Percentiles rank a stretch among this genome's conserved stretches.
These are phyloP conservation scores for Pheucticus melanocephalus DNA, from an alignment of 2,113 vertebrate species.

Conservation along the genomic window DNA sequence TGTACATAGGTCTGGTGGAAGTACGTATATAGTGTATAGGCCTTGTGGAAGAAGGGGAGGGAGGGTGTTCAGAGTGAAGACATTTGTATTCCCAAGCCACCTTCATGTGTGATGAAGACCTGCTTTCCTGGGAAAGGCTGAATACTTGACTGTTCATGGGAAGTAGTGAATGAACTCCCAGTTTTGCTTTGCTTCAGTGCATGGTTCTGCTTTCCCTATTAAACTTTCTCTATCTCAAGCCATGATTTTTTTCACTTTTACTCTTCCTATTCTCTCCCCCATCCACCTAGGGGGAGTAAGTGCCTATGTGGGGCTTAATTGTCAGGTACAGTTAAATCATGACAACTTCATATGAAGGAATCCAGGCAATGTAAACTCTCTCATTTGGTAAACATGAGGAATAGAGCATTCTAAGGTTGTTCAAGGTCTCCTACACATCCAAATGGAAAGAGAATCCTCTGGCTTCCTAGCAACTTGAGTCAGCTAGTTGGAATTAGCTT, in stretches of 20 bases:
- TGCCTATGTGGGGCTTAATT: neutral
- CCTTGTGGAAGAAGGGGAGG: neutral
- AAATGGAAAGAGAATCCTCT: neutral
- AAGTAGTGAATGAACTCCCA: neutral
- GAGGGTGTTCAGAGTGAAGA: accelerated
- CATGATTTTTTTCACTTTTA: neutral
- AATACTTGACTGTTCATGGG: neutral
- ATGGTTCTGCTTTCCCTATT: neutral
- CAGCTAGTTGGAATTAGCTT: neutral
- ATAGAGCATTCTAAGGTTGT: neutral
- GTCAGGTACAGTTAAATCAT: neutral
- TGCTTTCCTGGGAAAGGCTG: neutral
- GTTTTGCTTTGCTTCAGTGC: neutral
- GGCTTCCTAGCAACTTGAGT: neutral
- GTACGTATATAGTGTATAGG: neutral
- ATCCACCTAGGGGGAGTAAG: accelerated
- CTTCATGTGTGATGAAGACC: neutral
- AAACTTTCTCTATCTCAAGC: neutral
- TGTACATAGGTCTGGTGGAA: neutral
- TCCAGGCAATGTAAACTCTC: neutral
- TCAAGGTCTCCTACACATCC: neutral
- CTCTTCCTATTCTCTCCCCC: neutral
- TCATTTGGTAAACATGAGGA: neutral
- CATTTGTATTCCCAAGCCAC: accelerated
- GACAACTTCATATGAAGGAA: neutral